Evolutionary conservation across 2,113 vertebrate species (phyloP).

Genomic region (Dasyprocta punctata): DNA sequence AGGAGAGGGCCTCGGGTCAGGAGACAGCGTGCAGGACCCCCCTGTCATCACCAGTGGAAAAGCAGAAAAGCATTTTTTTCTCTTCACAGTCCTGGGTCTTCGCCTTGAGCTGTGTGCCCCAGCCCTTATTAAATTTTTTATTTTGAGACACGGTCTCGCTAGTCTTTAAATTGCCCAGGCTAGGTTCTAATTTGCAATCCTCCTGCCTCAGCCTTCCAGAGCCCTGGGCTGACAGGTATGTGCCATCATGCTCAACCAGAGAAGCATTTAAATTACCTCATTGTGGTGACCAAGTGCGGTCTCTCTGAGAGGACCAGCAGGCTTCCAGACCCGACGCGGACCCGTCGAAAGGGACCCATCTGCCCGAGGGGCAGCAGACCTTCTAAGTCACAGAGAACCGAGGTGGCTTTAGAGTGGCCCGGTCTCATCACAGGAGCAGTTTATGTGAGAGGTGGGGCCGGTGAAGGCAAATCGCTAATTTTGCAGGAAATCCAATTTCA

Average conservation of each 20-base stretch:
- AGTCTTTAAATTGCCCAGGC: neutral
- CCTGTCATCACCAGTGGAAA: conserved; percentile 29
- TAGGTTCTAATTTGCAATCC: neutral
- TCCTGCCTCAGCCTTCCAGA: neutral
- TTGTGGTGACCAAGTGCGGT: rapidly evolving
- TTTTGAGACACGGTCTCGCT: neutral
- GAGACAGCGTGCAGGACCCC: conserved; percentile 89
- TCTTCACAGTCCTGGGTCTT: neutral
- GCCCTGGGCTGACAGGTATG: neutral
- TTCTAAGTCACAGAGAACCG: conserved; percentile 28
- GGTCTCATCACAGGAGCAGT: conserved; percentile 68
- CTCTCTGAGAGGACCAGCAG: conserved; percentile 81
- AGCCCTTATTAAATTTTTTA: neutral
- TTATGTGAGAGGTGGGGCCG: conserved; percentile 72
- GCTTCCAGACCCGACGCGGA: conserved; percentile 88
- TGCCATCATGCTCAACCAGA: neutral
- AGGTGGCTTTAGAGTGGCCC: neutral
- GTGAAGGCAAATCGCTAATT: conserved; percentile 79
- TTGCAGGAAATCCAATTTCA: conserved; percentile 55
- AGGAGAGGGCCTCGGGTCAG: conserved; percentile 88
- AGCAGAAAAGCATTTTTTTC: no score
- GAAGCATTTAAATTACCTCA: neutral
- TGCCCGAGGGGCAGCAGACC: conserved; percentile 84
- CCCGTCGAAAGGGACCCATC: conserved; percentile 89
- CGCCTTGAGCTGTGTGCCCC: neutral